phyloP scores from a whole-genome alignment of 2,888 invertebrate species.

The Hydrotaea cyrtoneurina region DNA sequence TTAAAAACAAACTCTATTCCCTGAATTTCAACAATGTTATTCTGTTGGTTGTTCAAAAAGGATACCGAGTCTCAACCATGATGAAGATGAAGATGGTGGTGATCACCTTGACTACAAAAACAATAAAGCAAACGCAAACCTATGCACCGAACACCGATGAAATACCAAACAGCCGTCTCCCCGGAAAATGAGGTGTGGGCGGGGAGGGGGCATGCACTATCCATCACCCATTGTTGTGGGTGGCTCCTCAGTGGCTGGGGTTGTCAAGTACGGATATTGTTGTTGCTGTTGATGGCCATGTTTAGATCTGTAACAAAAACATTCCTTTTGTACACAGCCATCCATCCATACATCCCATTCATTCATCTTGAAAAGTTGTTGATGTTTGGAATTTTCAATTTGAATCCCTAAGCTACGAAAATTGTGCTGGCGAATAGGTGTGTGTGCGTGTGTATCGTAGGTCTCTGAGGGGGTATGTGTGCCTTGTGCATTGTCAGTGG shows the following conservation, averaged over 20 bases:
- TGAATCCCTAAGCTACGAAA: conserved; percentile 58
- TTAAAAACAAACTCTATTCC: background rate
- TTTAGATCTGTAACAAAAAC: conserved; percentile 53
- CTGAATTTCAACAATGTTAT: background rate
- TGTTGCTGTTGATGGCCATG: conserved; percentile 34
- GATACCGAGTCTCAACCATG: background rate
- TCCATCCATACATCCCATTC: too few species aligned
- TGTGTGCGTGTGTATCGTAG: conserved; percentile 1
- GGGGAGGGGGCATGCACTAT: too few species aligned
- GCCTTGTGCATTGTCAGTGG: conserved; percentile 65
- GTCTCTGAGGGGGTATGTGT: background rate
- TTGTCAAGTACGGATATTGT: conserved; percentile 31
- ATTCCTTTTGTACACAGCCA: conserved; percentile 52
- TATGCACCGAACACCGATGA: background rate
- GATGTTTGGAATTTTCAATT: conserved; percentile 64
- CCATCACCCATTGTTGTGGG: background rate
- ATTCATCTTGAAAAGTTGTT: conserved; percentile 59
- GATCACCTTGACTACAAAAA: conserved; percentile 56
- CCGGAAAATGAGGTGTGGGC: background rate
- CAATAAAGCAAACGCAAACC: conserved; percentile 45
- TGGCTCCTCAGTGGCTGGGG: background rate
- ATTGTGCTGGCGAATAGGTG: conserved; percentile 31
- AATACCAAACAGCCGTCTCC: conserved; percentile 13
- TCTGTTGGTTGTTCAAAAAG: too few species aligned
- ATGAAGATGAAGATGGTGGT: background rate